Evolutionary conservation across 2,113 vertebrate species (phyloP), one percentile per base, ranked within the genome.

Genomic region (Nibea coibor): DNA sequence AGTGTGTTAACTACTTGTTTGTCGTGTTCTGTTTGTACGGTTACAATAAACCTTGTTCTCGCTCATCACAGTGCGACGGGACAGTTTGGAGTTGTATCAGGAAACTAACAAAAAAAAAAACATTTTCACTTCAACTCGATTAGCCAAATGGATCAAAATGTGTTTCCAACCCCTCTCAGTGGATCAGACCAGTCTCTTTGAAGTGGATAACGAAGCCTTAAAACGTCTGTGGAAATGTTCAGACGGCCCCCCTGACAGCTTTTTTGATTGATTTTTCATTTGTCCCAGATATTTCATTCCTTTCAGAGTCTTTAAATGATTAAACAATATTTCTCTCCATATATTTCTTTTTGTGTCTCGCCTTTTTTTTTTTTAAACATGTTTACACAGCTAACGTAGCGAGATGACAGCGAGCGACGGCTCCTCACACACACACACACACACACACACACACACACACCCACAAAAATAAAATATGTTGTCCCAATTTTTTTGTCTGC

Each of bases 201-300:
- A 92, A 89, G 90, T 75, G 68, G 64, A 75, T 83, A 90, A 73
- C 53, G 20, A 85, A 89, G 84, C 64, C 68, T 78, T 84, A 70
- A 87, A 91, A 80, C 10, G 11, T 26, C 74, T n/a, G 75, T 43
- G 63, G 65, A 86, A 67, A 87, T 31, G 62, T 79, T 81, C 82
- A 76, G 86, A 91, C 71, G n/a, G 24, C 70, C 75, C 59, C 57
- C 35, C 31, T 54, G 81, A 91, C 87, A 91, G 81, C 72, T 79
- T 87, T 71, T 80, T 74, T 86, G 83, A 93, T 80, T 78, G 92
- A 90, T 91, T 92, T 88, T 84, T 89, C 56, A 89, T 89, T 91
- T 87, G 92, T 93, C 93, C 92, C 80, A 92, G 91, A 91, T 94
- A 91, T 90, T 91, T 93, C 67, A 78, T 74, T 87, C 72, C 86